Evolutionary conservation across 2,888 invertebrate species (phyloP).

Genomic region (Folsomia candida): DNA sequence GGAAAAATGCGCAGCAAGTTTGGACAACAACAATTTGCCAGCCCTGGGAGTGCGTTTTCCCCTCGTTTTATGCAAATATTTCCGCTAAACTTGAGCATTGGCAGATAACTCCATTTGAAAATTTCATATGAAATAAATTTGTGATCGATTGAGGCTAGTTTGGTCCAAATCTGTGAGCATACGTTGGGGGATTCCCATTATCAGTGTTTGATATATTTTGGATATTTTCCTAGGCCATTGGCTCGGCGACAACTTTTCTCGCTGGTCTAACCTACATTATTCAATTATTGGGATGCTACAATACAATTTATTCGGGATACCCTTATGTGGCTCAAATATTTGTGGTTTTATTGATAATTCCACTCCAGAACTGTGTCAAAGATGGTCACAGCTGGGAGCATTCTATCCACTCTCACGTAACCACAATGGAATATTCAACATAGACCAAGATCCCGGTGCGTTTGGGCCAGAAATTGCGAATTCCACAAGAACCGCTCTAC

Average conservation of each 20-base stretch:
- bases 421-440: slow-evolving; percentile 52
- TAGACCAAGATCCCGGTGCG: slow-evolving; percentile 75
- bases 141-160: too few species aligned
- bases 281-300: slow-evolving; percentile 53
- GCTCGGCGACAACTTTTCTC: slow-evolving; percentile 40
- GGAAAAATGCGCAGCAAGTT: too few species aligned
- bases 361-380: slow-evolving; percentile 56
- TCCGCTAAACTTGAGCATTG: too few species aligned
- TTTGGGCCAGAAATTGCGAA: slow-evolving; percentile 66
- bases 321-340: slow-evolving; percentile 51
- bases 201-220: too few species aligned
- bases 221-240: too few species aligned
- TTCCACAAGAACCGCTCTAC: slow-evolving; percentile 65
- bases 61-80: too few species aligned
- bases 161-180: too few species aligned
- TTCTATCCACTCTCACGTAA: slow-evolving; percentile 56
- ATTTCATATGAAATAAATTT: too few species aligned
- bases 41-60: too few species aligned
- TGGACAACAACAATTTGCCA: too few species aligned
- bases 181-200: too few species aligned
- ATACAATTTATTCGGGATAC: slow-evolving; percentile 53
- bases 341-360: slow-evolving; percentile 52
- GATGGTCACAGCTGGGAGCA: slow-evolving; percentile 58
- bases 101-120: too few species aligned
- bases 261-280: slow-evolving; percentile 26